Evolutionary conservation across 2,797 vertebrate genomes (phyloP), one percentile per base, ranked within the genome.

Genomic region (Nothura maculosa): DNA sequence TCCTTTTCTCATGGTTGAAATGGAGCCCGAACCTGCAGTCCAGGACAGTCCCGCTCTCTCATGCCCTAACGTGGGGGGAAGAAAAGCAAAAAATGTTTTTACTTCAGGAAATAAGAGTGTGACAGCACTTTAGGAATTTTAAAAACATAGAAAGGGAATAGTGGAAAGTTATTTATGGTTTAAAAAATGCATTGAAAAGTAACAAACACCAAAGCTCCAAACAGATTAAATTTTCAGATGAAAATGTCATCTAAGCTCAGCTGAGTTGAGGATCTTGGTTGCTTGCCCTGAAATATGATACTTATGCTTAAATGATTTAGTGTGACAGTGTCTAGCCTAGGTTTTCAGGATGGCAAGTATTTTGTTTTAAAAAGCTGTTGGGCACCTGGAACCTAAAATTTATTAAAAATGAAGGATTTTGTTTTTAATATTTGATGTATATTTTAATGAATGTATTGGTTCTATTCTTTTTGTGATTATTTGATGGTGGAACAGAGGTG

Each of bases 221-320:
- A 75, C 30, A 86, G 74, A 91, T 96, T 94, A 92, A 85, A 81
- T 96, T 96, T 96, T 96, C 58, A 96, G 57, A 91, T 90, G 70
- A 72, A 97, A 95, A 89, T 82, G 78, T 93, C 74, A 89, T 73
- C 80, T 55, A 89, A 86, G 55, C 89, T 94, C 63, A 87, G 27
- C 48, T 64, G 86, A 96, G 85, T 95, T 0, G 1, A 93, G 32
- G 70, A 93, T 96, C 82, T 95, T 94, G 86, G 88, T 93, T 87
- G 64, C 68, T 95, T 81, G 75, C 82, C 93, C 92, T 90, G 83
- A 97, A 97, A 96, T 93, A 47, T 90, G 92, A 93, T 73, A 91
- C 87, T 90, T 89, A 50, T 0, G 18, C 43, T 92, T 97, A 83
- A 97, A 42, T 87, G 87, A 93, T 96, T 96, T 80, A 95, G 63